Evolutionary conservation across 2,113 vertebrate genomes (phyloP).

Genomic region (Chaenocephalus aceratus): DNA sequence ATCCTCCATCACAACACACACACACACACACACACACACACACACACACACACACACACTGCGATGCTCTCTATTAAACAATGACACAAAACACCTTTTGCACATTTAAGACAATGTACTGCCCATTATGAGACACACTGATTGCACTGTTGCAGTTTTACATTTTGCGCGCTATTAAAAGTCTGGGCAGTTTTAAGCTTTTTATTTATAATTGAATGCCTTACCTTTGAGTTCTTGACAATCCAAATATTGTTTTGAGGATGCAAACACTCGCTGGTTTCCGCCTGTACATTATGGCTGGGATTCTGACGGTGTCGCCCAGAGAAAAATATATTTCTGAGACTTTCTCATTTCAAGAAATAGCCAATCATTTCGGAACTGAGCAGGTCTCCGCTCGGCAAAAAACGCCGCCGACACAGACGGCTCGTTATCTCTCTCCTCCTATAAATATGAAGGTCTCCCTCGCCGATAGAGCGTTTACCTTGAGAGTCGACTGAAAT

Average conservation of each 20-base stretch:
- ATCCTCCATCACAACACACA: conserved; percentile 38
- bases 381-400: conserved; percentile 42
- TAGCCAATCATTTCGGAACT: conserved; percentile 40
- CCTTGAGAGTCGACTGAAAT: conserved; percentile 29
- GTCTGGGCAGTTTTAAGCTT: no score
- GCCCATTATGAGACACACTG: neutral
- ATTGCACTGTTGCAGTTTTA: no score
- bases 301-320: conserved; percentile 55
- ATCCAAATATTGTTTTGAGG: conserved; percentile 60
- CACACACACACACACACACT: conserved; percentile 11
- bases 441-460: conserved; percentile 23
- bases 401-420: conserved; percentile 14
- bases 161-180: neutral
- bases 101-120: neutral
- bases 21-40: conserved; percentile 37
- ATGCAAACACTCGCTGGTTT: conserved; percentile 50
- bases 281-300: conserved; percentile 60
- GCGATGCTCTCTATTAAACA: conserved; percentile 40
- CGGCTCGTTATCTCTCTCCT: conserved; percentile 32
- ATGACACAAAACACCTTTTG: neutral
- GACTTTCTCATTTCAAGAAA: conserved; percentile 68
- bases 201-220: neutral
- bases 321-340: conserved; percentile 53
- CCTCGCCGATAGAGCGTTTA: conserved; percentile 6
- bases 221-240: conserved; percentile 71